phyloP scores from a whole-genome alignment of 2,797 vertebrate genomes.

The Rhinogobio ventralis region DNA sequence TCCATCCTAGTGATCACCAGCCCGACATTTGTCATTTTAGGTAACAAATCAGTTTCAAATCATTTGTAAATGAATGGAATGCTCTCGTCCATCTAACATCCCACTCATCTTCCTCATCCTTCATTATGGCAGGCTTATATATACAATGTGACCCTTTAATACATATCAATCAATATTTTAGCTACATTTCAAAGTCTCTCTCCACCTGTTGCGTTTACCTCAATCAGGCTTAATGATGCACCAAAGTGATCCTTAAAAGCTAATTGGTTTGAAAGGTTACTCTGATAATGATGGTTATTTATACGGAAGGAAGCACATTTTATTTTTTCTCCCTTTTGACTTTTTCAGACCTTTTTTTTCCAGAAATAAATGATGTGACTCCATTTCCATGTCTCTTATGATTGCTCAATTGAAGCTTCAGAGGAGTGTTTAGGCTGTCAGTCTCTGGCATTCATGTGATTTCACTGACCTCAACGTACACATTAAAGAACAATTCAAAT shows the following conservation, averaged over 20 bases:
- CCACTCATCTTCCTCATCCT: neutral
- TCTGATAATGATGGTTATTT: conserved; percentile 42
- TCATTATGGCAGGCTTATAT: neutral
- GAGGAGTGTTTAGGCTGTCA: neutral
- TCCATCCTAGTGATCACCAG: neutral
- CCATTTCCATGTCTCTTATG: neutral
- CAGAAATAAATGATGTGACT: neutral
- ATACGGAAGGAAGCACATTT: neutral
- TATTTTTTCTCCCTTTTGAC: neutral
- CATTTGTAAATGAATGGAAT: neutral
- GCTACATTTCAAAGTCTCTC: neutral
- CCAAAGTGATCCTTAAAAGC: conserved; percentile 19
- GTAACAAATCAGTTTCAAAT: neutral
- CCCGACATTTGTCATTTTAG: neutral
- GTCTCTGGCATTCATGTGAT: neutral
- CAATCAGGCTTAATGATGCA: conserved; percentile 24
- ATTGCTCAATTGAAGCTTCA: neutral
- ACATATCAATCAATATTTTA: neutral
- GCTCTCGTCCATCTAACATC: neutral
- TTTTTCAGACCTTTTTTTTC: neutral
- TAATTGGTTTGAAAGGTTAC: conserved; percentile 15
- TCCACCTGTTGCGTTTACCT: neutral
- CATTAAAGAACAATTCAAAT: neutral
- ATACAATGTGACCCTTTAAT: neutral
- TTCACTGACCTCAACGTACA: neutral